These are phyloP conservation scores for Acrobasis consociella DNA, from an alignment of 2,888 invertebrate species.

Conservation along the genomic window DNA sequence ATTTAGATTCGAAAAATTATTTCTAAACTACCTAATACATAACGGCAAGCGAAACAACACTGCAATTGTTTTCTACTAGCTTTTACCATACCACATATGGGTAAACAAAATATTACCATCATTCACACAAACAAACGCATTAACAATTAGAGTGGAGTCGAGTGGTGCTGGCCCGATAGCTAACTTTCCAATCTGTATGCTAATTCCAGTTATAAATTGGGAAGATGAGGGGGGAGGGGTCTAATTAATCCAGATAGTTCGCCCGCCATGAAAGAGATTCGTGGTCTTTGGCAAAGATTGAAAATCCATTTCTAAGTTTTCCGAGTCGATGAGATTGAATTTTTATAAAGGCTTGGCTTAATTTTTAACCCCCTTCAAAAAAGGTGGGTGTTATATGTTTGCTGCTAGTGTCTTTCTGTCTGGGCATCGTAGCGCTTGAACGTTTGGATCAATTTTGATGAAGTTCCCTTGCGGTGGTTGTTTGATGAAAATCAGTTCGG, in stretches of 20 bases:
- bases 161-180: slow-evolving; percentile 39
- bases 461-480: too few relatives aligned
- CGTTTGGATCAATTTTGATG: too few relatives aligned
- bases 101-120: neutral
- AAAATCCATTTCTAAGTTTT: neutral
- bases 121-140: slow-evolving; percentile 32
- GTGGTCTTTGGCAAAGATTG: neutral
- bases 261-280: slow-evolving; percentile 23
- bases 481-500: too few relatives aligned
- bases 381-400: too few relatives aligned
- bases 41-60: too few relatives aligned
- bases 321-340: neutral
- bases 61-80: too few relatives aligned
- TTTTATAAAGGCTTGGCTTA: neutral
- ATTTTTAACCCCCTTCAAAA: too few relatives aligned
- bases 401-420: too few relatives aligned
- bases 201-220: slow-evolving; percentile 61
- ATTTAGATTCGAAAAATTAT: too few relatives aligned
- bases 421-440: too few relatives aligned
- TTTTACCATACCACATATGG: too few relatives aligned
- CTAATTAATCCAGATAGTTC: slow-evolving; percentile 57
- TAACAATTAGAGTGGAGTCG: slow-evolving; percentile 12
- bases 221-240: slow-evolving; percentile 26
- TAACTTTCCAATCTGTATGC: slow-evolving; percentile 75
- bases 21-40: too few relatives aligned